Conservation (phyloP, 2,797 vertebrate genomes). For the Nasua narica region DNA sequence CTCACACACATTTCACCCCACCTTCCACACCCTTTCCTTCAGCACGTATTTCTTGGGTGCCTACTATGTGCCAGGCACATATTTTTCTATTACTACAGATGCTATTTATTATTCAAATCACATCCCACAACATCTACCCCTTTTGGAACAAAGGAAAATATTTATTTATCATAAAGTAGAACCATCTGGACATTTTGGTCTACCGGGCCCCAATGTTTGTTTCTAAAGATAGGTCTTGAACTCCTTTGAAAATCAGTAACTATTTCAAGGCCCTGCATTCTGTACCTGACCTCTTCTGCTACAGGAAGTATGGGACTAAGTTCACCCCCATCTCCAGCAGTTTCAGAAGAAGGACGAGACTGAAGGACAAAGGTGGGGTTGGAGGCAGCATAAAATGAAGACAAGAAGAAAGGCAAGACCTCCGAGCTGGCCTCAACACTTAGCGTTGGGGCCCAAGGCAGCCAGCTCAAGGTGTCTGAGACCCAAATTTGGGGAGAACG, state of each 20-base stretch:
- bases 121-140: slow-evolving; percentile 34
- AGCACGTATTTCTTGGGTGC: background rate
- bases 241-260: slow-evolving; percentile 52
- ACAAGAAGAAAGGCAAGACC: background rate
- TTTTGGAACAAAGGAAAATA: slow-evolving; percentile 61
- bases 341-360: background rate
- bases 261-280: slow-evolving; percentile 14
- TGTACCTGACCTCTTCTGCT: slow-evolving; percentile 34
- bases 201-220: slow-evolving; percentile 23
- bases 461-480: background rate
- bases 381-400: background rate
- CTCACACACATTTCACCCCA: background rate
- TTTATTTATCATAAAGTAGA: slow-evolving; percentile 67
- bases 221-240: slow-evolving; percentile 49
- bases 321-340: background rate
- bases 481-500: slow-evolving; percentile 18
- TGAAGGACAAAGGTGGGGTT: background rate
- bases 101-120: slow-evolving; percentile 49
- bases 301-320: slow-evolving; percentile 5
- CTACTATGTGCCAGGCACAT: background rate
- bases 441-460: background rate
- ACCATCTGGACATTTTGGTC: slow-evolving; percentile 49
- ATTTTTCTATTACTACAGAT: slow-evolving; percentile 39
- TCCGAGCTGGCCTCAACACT: background rate
- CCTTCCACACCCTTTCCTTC: background rate